A percentile compares a stretch with the other conserved stretches of the same genome.
These are phyloP conservation scores for Heteronetta atricapilla DNA, from an alignment of 2,113 vertebrate genomes.

Conservation along the genomic window DNA sequence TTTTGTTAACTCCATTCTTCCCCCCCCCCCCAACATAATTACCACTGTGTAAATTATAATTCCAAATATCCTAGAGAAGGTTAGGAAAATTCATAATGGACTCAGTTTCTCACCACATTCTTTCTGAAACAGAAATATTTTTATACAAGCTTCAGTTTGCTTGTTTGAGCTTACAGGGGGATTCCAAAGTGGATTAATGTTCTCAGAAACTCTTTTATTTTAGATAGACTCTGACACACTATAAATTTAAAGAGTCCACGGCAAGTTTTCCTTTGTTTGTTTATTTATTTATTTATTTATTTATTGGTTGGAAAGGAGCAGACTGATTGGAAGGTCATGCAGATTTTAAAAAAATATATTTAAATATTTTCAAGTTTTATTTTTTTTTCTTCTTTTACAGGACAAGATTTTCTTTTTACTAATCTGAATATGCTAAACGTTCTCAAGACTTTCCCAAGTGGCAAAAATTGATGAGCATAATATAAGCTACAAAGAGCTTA, in stretches of 20 bases:
- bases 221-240: background rate
- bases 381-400: background rate
- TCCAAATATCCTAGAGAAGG: background rate
- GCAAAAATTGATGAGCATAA: background rate
- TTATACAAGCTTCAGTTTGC: background rate
- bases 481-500: background rate
- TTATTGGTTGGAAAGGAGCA: too few species aligned
- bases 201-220: background rate
- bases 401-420: background rate
- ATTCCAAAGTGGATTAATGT: background rate
- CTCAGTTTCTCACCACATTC: background rate
- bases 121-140: background rate
- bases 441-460: background rate
- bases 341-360: background rate
- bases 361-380: background rate
- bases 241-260: background rate
- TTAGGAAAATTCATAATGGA: background rate
- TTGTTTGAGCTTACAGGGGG: background rate
- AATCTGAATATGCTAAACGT: background rate
- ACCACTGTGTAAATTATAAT: background rate
- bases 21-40: background rate
- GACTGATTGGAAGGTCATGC: background rate
- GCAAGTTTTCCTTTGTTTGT: too few species aligned
- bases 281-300: too few species aligned
- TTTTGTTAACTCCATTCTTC: background rate